phyloP scores from a whole-genome alignment of 2,888 invertebrate species.

The Trichacis sp. region DNA sequence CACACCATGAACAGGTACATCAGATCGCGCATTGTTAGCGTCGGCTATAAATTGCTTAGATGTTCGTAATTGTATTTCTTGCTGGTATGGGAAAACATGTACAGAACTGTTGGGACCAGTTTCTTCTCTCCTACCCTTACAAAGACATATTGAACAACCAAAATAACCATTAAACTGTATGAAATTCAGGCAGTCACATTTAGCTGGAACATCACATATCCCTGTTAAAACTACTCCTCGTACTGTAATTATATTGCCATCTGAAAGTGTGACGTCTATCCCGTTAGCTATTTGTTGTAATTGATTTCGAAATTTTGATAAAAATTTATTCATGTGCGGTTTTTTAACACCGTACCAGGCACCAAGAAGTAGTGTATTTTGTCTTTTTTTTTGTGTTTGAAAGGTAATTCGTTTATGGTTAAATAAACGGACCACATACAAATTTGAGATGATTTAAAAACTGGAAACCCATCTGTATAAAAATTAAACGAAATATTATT shows the following conservation, averaged over 20 bases:
- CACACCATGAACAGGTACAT: constrained; percentile 24
- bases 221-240: no score
- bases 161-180: no score
- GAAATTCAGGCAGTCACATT: no score
- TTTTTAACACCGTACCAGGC: constrained; percentile 19
- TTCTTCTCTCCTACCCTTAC: no score
- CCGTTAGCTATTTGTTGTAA: background rate
- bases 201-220: no score
- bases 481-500: constrained; percentile 22
- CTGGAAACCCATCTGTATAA: background rate
- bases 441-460: constrained; percentile 10
- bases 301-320: constrained; percentile 9
- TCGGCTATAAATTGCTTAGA: no score
- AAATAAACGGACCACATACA: constrained; percentile 13
- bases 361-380: constrained; percentile 14
- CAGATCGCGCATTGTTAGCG: constrained; percentile 7
- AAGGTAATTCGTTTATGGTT: constrained; percentile 1
- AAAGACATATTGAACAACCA: no score
- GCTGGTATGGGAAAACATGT: no score
- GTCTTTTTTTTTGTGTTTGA: background rate
- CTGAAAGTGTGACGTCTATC: no score
- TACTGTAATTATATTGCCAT: no score
- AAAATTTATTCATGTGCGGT: constrained; percentile 11
- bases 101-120: no score
- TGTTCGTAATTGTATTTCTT: no score